Evolutionary conservation across 2,113 vertebrate genomes (phyloP).

Genomic region (Microcebus jonahi): DNA sequence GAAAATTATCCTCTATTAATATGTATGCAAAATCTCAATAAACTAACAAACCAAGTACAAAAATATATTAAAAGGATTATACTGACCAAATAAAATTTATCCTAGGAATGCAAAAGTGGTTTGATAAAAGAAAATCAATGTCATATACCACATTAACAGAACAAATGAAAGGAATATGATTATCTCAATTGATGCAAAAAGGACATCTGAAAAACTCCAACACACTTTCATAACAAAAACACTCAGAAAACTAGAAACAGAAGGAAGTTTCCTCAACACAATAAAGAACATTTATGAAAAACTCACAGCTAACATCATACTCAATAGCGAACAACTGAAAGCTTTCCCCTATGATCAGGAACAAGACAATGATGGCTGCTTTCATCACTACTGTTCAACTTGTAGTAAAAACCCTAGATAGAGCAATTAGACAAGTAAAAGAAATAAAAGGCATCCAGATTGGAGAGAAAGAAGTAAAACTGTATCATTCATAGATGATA

Average conservation of each 20-base stretch:
- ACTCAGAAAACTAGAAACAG: neutral
- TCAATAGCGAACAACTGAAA: neutral
- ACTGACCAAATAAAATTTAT: neutral
- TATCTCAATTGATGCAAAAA: neutral
- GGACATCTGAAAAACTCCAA: neutral
- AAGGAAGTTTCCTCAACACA: neutral
- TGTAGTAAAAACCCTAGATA: neutral
- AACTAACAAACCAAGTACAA: neutral
- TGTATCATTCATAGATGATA: neutral
- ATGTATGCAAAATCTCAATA: neutral
- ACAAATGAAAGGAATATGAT: neutral
- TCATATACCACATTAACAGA: neutral
- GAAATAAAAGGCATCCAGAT: neutral
- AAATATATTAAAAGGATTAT: neutral
- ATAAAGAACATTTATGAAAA: neutral
- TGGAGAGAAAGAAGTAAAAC: neutral
- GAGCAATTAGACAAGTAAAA: conserved; percentile 5
- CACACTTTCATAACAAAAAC: neutral
- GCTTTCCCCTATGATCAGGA: neutral
- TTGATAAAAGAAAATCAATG: neutral
- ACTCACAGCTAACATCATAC: neutral
- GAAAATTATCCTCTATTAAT: neutral
- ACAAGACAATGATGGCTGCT: neutral
- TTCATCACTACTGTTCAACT: neutral
- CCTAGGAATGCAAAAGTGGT: neutral